Percentiles rank a stretch among this genome's conserved stretches.
phyloP scores from a whole-genome alignment of 2,113 vertebrate species.

The Rhombomys opimus region DNA sequence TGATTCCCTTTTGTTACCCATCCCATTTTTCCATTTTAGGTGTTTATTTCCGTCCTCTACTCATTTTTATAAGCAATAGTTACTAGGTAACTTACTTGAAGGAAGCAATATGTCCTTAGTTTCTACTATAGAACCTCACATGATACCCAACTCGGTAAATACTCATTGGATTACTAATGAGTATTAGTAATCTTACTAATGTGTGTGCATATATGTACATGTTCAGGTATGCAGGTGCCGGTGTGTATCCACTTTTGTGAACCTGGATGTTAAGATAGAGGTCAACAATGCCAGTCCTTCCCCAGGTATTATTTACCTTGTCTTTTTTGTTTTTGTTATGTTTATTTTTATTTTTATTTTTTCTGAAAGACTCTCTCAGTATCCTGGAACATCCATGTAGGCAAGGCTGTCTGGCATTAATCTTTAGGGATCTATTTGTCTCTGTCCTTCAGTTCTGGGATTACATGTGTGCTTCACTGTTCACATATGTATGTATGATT shows the following conservation, averaged over 20 bases:
- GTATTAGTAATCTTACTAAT: not conserved
- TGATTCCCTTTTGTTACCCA: not conserved
- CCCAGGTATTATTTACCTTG: no score
- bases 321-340: not conserved
- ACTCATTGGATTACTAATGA: not conserved
- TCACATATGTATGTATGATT: no score
- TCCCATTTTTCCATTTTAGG: not conserved
- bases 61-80: not conserved
- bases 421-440: not conserved
- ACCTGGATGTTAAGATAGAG: not conserved
- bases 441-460: no score
- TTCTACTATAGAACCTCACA: not conserved
- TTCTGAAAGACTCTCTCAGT: not conserved
- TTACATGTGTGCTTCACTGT: no score
- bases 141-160: not conserved
- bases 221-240: no score
- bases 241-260: not conserved
- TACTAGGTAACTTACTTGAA: not conserved
- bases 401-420: not conserved
- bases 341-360: not conserved
- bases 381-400: not conserved
- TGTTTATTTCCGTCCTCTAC: not conserved
- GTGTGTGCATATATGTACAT: not conserved
- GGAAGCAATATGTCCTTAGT: not conserved
- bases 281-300: not conserved